A percentile compares a stretch with the other conserved stretches of the same genome.
Evolutionary conservation across 1,140 invertebrate species (phyloP).

Genomic region (Ceratosolen fusciceps): DNA sequence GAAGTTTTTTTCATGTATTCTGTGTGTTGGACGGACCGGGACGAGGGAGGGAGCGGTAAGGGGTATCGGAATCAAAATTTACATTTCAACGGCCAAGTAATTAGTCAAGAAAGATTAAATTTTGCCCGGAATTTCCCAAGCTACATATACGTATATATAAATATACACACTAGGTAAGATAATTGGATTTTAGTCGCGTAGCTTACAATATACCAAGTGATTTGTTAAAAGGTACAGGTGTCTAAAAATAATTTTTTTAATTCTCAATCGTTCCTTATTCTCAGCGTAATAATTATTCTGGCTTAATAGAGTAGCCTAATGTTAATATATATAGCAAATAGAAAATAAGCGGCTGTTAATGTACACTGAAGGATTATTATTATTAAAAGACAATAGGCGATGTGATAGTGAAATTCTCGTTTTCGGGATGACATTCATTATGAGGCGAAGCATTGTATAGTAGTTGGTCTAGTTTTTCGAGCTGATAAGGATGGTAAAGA

Average conservation of each 20-base stretch:
- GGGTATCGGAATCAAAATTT: constrained; percentile 2
- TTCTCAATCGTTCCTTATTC: background rate
- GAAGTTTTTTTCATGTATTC: background rate
- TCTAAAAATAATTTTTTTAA: background rate
- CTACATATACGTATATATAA: too few species aligned
- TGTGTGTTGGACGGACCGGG: too few species aligned
- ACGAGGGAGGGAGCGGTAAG: too few species aligned
- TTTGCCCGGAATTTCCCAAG: background rate
- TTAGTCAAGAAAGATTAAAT: constrained; percentile 19
- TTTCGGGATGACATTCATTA: background rate
- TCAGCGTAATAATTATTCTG: background rate
- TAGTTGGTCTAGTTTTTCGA: background rate
- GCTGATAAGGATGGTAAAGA: background rate
- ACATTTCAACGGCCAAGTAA: constrained; percentile 4
- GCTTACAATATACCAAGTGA: background rate
- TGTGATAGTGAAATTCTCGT: background rate
- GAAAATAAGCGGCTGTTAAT: background rate
- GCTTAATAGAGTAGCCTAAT: too few species aligned
- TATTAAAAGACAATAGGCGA: background rate
- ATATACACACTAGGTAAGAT: constrained; percentile 13
- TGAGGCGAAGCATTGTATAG: background rate
- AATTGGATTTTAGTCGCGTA: background rate
- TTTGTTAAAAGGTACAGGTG: background rate
- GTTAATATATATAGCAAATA: too few species aligned
- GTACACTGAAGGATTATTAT: background rate